Conservation (phyloP, 2,888 invertebrate genomes). For the Drosophila meridiana region DNA sequence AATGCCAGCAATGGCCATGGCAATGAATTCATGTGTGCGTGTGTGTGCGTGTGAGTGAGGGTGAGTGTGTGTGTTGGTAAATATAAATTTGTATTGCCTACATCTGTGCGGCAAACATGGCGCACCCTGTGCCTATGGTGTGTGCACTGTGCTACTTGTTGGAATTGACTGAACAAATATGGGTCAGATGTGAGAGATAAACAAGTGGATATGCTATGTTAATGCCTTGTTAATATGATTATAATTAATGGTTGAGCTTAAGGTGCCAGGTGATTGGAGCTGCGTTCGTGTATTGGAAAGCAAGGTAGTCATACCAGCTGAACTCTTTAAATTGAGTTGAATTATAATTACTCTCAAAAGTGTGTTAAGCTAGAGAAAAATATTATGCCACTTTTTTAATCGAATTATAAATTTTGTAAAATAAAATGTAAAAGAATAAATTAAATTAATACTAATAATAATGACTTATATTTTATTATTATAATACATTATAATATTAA, state of each 20-base stretch:
- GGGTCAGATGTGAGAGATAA: background rate
- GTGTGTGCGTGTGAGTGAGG: background rate
- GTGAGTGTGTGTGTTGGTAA: background rate
- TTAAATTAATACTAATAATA: too few relatives aligned
- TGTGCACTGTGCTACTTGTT: conserved; percentile 1
- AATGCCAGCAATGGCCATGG: conserved; percentile 42
- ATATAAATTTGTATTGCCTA: background rate
- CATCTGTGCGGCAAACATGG: background rate
- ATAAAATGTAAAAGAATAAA: too few relatives aligned
- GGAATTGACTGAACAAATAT: background rate
- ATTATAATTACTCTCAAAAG: too few relatives aligned
- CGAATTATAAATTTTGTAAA: too few relatives aligned
- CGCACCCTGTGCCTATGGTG: conserved; percentile 1
- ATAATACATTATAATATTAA: too few relatives aligned
- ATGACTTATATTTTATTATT: too few relatives aligned
- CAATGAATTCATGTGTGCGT: conserved; percentile 33
- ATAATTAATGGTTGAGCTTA: background rate
- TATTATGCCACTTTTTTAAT: too few relatives aligned
- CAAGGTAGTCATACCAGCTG: too few relatives aligned
- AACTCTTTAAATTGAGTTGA: too few relatives aligned
- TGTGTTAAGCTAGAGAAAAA: too few relatives aligned
- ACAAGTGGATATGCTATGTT: background rate
- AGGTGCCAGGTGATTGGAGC: background rate
- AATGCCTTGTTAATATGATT: background rate
- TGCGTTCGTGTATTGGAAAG: background rate